phyloP scores from a whole-genome alignment of 2,113 vertebrate genomes.

The Erinaceus europaeus region DNA sequence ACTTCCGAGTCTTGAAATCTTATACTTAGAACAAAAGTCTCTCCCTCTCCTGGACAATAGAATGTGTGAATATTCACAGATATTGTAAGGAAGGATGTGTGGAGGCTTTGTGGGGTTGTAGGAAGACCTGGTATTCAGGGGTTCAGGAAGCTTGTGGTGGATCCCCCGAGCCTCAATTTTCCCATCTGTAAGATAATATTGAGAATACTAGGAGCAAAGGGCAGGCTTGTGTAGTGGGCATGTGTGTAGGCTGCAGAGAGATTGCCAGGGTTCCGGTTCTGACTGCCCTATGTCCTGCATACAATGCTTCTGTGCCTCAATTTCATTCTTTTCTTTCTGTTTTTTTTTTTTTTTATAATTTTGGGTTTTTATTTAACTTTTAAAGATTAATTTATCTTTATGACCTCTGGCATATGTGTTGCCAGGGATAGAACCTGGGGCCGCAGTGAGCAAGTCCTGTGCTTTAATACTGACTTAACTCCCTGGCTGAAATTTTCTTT shows the following conservation, averaged over 20 bases:
- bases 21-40: neutral
- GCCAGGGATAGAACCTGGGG: no score
- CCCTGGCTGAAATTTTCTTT: no score
- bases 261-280: neutral
- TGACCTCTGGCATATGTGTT: no score
- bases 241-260: neutral
- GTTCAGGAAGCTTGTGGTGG: neutral
- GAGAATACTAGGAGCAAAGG: neutral
- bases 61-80: neutral
- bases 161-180: neutral
- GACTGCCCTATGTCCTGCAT: neutral
- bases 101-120: no score
- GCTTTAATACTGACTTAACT: no score
- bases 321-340: no score
- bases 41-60: neutral
- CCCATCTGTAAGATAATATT: conserved; percentile 14
- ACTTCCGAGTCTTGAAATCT: neutral
- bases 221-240: neutral
- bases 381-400: no score
- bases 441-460: no score
- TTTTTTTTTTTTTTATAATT: neutral
- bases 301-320: neutral
- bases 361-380: neutral
- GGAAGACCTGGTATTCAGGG: neutral
- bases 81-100: neutral